Base-by-base conservation (phyloP, 2,113 vertebrate species). In the Taurulus bubalis region DNA sequence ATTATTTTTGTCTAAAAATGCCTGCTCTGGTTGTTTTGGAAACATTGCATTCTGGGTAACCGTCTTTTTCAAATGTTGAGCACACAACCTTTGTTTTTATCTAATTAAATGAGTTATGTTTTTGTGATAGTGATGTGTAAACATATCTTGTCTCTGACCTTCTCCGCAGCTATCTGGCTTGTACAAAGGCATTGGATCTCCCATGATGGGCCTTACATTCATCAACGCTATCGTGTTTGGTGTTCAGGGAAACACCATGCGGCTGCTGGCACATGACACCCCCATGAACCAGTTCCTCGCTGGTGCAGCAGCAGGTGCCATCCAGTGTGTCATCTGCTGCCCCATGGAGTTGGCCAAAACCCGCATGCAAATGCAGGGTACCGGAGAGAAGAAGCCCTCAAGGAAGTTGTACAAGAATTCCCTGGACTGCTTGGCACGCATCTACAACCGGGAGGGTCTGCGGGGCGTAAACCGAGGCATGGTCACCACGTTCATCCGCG, bases 331-430 rank as follows among this genome's bases (percentile, higher is more conserved):
- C 69, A 96, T 99, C 94, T 99, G 98, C 93, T 99, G 98, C 74
- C 98, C 98, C 32, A 98, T 99, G 97, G 98, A 99, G 83, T 79
- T 99, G 90, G 98, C 97, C 26, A 99, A 99, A 92, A 99, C 98
- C 2, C 96, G 98, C 82, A 96, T 99, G 97, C 98, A 99, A 87
- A 95, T 99, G 91, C 98, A 99, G 88, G 98, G 95, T 9, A 96
- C 96, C 0, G 97, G 98, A 1, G 95, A 97, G 77, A 97, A 96
- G 85, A 96, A 96, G 80, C 93, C 94, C 0, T 94, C 95, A 45
- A 93, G 75, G 0, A 97, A 96, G 92, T 79, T 96, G 87, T 99
- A 99, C 93, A 97, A 96, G 86, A 99, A 97, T 80, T 97, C 98
- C 1, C 91, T 98, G 91, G 96, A 99, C 93, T 99, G 98, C 77